Base-by-base conservation (phyloP, 1,140 invertebrate genomes). In the Dolichoris vasculosae region DNA sequence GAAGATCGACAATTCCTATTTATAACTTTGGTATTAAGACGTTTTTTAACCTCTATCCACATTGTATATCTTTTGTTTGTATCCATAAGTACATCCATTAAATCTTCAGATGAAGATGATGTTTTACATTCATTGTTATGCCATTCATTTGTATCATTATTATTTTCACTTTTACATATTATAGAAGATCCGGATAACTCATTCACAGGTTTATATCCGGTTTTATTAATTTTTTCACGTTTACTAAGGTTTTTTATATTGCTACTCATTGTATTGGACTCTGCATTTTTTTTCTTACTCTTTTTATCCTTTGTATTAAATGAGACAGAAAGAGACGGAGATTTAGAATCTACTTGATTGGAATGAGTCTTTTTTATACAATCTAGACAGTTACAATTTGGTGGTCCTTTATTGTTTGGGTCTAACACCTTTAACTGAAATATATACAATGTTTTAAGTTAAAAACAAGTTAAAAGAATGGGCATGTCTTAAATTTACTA, bases 1-100 rank as follows among this genome's bases (percentile, higher is more conserved):
- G 94, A 95, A 30, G 94, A 95, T 88, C 95, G 94, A 84, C 94
- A 94, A 83, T 93, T 93, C 79, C 92, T 89, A 35, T 91, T 88
- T n/a, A 88, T 83, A 48, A 89, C 87, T 85, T 91, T 91, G 17
- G 90, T 90, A 86, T 91, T 90, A 26, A 91, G 91, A 69, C 90
- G 89, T 82, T 92, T 92, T 32, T 92, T 91, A 87, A 93, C 89
- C 71, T 91, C 91, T 83, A 93, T 86, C 92, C 91, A 93, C 76
- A 92, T 90, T 20, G 86, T 89, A 30, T 90, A 91, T 46, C 88
- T 89, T 83, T 90, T 90, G 23, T 87, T 88, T 46, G 90, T 88
- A 78, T 89, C 89, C 69, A 92, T 89, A 90, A 90, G 91, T 35
- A 88, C 91, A 76, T 92, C 89, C 85, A 91, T 89, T 43, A 93